Percentiles rank a stretch among this genome's conserved stretches.
These are phyloP conservation scores for Nannospalax galili DNA, from an alignment of 2,113 vertebrate genomes.

Conservation along the genomic window DNA sequence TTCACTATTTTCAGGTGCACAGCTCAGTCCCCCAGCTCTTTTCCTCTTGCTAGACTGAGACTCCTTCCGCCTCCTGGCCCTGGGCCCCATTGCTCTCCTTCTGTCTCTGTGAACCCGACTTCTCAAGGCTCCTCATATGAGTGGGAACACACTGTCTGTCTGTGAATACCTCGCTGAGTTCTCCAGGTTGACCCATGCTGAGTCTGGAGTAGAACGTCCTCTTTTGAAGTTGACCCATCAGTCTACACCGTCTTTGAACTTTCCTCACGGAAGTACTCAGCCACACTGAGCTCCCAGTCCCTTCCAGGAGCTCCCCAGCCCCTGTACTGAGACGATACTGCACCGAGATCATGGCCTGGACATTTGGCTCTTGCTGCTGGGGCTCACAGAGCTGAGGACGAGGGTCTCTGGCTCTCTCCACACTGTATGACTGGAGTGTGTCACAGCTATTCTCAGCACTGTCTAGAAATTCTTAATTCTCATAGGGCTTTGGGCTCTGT, in stretches of 20 bases:
- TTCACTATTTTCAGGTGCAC: background rate
- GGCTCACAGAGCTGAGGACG: background rate
- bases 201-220: accelerated
- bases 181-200: background rate
- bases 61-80: too few species aligned
- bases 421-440: background rate
- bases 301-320: background rate
- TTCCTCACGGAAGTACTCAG: background rate
- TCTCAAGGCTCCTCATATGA: background rate
- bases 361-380: accelerated
- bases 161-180: too few species aligned
- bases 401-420: background rate
- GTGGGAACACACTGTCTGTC: background rate
- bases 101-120: background rate
- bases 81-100: background rate
- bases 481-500: background rate
- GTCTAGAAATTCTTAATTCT: background rate
- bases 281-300: too few species aligned
- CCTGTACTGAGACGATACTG: background rate
- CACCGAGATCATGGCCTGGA: background rate
- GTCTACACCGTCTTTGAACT: background rate
- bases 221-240: background rate
- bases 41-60: background rate
- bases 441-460: too few species aligned
- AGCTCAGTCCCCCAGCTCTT: background rate